Conservation (phyloP, 2,888 invertebrate species). For the Agonum fuliginosum region DNA sequence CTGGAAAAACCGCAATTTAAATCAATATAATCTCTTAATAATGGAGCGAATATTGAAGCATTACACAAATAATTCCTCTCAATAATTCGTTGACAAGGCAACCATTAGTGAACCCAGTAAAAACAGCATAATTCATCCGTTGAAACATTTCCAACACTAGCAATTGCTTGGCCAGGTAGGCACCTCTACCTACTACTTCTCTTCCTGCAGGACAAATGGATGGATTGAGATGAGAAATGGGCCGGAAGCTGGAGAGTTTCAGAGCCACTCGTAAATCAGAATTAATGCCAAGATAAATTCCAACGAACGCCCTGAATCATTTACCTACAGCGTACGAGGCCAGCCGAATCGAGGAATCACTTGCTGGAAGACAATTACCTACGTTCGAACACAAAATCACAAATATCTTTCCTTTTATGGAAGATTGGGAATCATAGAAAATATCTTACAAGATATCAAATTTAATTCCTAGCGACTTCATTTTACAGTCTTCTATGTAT, state of each 20-base stretch:
- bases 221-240: slow-evolving; percentile 69
- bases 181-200: too few species aligned
- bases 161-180: background rate
- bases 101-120: background rate
- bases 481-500: too few species aligned
- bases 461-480: too few species aligned
- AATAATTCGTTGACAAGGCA: background rate
- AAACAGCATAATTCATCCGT: too few species aligned
- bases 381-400: background rate
- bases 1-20: too few species aligned
- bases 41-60: background rate
- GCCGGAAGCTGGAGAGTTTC: slow-evolving; percentile 68
- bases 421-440: too few species aligned
- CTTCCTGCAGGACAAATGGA: slow-evolving; percentile 67
- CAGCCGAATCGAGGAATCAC: background rate
- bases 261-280: slow-evolving; percentile 70
- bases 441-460: too few species aligned
- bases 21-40: background rate
- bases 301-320: slow-evolving; percentile 67
- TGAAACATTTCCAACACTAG: too few species aligned
- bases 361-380: slow-evolving; percentile 8
- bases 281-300: slow-evolving; percentile 71
- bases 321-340: slow-evolving; percentile 63
- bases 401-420: background rate
- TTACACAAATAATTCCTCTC: background rate